Conservation (phyloP, 2,113 vertebrate species). For the Hiodon tergisus region DNA sequence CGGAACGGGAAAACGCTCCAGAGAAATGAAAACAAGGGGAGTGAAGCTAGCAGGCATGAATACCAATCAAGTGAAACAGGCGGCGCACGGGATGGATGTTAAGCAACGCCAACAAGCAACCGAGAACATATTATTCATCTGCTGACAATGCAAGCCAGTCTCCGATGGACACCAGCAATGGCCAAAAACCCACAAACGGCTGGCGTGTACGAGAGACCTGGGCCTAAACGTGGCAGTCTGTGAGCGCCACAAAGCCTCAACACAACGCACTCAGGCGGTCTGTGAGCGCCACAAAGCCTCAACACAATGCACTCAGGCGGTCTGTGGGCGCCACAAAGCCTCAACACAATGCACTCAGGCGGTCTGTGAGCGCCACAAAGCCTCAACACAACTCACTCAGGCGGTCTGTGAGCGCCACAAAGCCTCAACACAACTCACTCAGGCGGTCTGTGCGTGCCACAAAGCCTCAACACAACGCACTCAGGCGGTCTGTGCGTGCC, state of each 20-base stretch:
- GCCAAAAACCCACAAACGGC: constrained; percentile 40
- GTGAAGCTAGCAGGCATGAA: background rate
- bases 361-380: background rate
- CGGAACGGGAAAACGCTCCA: background rate
- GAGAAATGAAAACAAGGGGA: background rate
- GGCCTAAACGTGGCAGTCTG: no score
- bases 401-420: background rate
- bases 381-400: no score
- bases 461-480: no score
- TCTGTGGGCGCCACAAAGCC: no score
- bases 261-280: no score
- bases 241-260: no score
- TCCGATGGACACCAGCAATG: background rate
- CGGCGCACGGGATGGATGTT: background rate
- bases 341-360: constrained; percentile 7
- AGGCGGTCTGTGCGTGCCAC: no score
- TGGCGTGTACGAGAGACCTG: constrained; percentile 21
- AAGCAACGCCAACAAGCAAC: background rate
- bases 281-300: no score
- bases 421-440: background rate
- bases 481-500: no score
- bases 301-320: no score
- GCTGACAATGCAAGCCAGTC: background rate
- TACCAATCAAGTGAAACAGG: background rate
- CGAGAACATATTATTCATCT: background rate